Evolutionary conservation across 2,113 vertebrate genomes (phyloP).

Genomic region (Riparia riparia): DNA sequence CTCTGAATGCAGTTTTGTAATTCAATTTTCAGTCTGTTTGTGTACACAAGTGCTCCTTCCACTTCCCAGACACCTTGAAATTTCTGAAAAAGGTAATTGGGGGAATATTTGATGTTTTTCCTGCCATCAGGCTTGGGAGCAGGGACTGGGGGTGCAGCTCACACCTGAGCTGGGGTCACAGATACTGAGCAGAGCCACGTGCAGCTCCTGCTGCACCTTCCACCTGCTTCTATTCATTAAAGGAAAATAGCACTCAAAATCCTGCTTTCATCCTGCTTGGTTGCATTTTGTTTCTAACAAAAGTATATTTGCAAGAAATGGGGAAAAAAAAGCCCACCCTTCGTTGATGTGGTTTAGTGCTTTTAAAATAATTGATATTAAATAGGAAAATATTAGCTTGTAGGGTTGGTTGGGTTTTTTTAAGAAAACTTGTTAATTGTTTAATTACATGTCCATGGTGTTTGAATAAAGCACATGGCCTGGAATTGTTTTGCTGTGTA

Average conservation of each 20-base stretch:
- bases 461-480: background rate
- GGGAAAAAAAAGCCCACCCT: fast-evolving
- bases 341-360: background rate
- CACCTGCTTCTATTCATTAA: background rate
- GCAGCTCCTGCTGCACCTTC: background rate
- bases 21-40: background rate
- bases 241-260: background rate
- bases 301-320: background rate
- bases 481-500: background rate
- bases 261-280: background rate
- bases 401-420: background rate
- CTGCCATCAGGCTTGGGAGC: too few species aligned
- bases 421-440: background rate
- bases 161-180: background rate
- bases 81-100: background rate
- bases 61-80: background rate
- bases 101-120: background rate
- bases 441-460: background rate
- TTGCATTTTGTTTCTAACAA: background rate
- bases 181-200: background rate
- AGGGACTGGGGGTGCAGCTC: background rate
- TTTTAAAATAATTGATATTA: background rate
- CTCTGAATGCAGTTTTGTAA: background rate
- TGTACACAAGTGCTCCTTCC: background rate
- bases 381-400: background rate